These are phyloP conservation scores for Pristionchus entomophagus DNA, from an alignment of 2,888 invertebrate genomes.

Conservation along the genomic window DNA sequence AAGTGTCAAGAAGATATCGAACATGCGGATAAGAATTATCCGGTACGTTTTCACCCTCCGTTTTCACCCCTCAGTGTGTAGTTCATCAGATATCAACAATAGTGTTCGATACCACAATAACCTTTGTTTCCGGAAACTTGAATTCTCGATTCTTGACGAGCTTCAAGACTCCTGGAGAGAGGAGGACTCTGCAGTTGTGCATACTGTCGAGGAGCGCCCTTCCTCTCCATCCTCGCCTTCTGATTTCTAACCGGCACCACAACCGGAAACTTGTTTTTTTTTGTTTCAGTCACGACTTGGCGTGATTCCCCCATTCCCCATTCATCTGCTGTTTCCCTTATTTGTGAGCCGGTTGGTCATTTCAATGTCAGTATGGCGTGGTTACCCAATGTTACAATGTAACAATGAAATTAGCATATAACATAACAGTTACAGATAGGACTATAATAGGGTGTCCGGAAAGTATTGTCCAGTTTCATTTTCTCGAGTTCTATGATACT, in stretches of 20 bases:
- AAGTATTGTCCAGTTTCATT: no score
- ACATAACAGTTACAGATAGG: no score
- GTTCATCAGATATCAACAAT: no score
- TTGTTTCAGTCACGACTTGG: background rate
- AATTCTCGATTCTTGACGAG: background rate
- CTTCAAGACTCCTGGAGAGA: background rate
- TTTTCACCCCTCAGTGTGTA: no score
- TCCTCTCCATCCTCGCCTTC: background rate
- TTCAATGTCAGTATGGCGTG: no score
- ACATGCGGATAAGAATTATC: background rate
- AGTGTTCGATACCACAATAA: no score
- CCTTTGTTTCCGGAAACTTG: background rate
- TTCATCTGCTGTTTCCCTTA: background rate
- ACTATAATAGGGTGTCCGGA: no score
- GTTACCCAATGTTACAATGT: no score
- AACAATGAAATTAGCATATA: no score
- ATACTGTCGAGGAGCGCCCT: background rate
- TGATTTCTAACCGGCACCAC: background rate
- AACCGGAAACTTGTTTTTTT: background rate
- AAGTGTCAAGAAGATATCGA: constrained; percentile 12
- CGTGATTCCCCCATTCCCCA: constrained; percentile 1
- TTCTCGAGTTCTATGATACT: no score
- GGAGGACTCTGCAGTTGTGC: background rate
- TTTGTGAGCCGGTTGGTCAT: no score
- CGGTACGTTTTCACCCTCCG: constrained; percentile 18